Evolutionary conservation across 2,888 invertebrate species (phyloP).

Genomic region (Trissoscelio sp.): DNA sequence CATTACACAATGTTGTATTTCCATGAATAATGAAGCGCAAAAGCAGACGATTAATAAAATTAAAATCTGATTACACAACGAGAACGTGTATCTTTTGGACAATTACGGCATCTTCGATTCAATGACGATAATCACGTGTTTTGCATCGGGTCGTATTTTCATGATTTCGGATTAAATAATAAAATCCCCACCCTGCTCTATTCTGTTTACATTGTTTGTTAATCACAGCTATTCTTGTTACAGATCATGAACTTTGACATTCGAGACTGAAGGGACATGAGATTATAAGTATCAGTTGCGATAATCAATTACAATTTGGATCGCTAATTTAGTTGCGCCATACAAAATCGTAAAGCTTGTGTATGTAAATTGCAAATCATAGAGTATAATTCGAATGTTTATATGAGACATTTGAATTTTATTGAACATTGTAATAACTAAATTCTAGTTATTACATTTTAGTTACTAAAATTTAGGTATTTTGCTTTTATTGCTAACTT

Average conservation of each 20-base stretch:
- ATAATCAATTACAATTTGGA: slow-evolving; percentile 16
- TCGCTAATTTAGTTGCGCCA: not conserved
- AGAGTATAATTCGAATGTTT: too few species aligned
- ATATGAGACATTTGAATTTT: too few species aligned
- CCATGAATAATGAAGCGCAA: not conserved
- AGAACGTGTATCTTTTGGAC: not conserved
- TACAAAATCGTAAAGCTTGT: too few species aligned
- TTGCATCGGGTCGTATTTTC: not conserved
- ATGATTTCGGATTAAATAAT: slow-evolving; percentile 19
- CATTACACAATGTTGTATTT: too few species aligned
- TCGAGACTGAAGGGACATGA: not conserved
- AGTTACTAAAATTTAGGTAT: too few species aligned
- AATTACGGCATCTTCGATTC: slow-evolving; percentile 6
- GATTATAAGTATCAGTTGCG: slow-evolving; percentile 4
- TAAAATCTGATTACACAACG: not conserved
- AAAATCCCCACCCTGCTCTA: slow-evolving; percentile 1
- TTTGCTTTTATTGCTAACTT: too few species aligned
- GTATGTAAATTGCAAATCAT: too few species aligned
- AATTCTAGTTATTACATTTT: too few species aligned
- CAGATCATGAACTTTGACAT: slow-evolving; percentile 23
- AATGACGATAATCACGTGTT: slow-evolving; percentile 18
- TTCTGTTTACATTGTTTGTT: too few species aligned
- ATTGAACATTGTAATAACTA: too few species aligned
- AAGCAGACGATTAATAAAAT: not conserved
- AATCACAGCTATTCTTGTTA: not conserved